phyloP scores from a whole-genome alignment of 2,888 invertebrate species.

The Noctua pronuba region DNA sequence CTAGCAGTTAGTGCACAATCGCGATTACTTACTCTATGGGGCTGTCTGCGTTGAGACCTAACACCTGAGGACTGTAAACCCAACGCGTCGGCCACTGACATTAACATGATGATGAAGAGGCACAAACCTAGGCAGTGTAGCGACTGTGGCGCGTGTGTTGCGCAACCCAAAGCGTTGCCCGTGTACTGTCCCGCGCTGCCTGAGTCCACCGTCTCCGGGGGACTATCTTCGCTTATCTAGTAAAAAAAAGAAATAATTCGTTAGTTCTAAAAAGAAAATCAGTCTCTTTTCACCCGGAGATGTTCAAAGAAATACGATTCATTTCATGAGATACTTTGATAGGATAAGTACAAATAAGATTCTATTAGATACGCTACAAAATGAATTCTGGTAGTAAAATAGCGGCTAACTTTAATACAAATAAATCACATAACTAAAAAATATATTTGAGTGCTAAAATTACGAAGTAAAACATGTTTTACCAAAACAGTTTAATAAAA shows the following conservation, averaged over 20 bases:
- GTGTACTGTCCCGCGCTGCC: constrained; percentile 74
- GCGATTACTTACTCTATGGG: constrained; percentile 78
- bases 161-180: constrained; percentile 79
- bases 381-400: background rate
- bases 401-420: background rate
- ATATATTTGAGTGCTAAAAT: background rate
- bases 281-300: background rate
- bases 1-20: constrained; percentile 87
- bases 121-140: constrained; percentile 90
- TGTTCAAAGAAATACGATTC: constrained; percentile 13
- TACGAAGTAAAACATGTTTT: background rate
- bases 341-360: constrained; percentile 10
- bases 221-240: constrained; percentile 87
- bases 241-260: constrained; percentile 40
- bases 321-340: constrained; percentile 16
- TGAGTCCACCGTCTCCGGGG: constrained; percentile 70
- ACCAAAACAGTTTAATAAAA: background rate
- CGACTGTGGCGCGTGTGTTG: constrained; percentile 79
- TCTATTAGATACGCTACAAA: constrained; percentile 3
- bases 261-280: constrained; percentile 17
- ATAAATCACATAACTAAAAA: constrained; percentile 6
- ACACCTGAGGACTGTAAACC: constrained; percentile 42
- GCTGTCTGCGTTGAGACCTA: constrained; percentile 74
- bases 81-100: constrained; percentile 79
- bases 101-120: constrained; percentile 83